These are phyloP conservation scores for Boulengeromyrus knoepffleri DNA, from an alignment of 2,113 vertebrate species.

Conservation along the genomic window DNA sequence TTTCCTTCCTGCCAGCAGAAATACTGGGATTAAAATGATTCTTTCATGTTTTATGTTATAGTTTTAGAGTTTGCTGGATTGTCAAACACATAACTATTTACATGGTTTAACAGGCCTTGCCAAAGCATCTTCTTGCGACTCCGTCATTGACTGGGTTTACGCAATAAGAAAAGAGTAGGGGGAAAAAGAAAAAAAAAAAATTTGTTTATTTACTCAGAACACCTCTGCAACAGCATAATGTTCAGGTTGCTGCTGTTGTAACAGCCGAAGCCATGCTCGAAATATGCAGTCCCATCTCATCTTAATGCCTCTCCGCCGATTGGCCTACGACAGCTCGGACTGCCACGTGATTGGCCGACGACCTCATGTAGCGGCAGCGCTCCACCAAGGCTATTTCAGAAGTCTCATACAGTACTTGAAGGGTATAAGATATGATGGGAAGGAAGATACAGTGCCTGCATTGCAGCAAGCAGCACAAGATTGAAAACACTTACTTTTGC, in stretches of 20 bases:
- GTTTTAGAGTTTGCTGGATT: background rate
- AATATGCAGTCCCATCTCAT: background rate
- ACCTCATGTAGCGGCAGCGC: background rate
- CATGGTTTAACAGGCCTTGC: background rate
- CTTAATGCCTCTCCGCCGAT: background rate
- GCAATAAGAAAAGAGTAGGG: background rate
- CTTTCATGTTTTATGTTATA: background rate
- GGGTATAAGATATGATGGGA: background rate
- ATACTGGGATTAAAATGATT: constrained; percentile 5
- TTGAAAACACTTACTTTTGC: background rate
- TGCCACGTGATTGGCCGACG: background rate
- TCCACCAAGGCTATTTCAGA: background rate
- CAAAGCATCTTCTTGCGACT: background rate
- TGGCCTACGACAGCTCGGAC: background rate
- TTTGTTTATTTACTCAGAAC: background rate
- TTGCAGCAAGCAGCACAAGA: background rate
- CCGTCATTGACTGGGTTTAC: background rate
- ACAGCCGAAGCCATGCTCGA: background rate
- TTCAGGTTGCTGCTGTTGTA: background rate
- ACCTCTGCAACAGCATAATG: background rate
- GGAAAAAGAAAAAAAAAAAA: background rate
- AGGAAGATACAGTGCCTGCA: background rate
- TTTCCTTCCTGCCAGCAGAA: constrained; percentile 3
- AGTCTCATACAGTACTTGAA: background rate
- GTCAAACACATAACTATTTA: background rate